Conservation (phyloP, 1,140 invertebrate genomes). For the Scaptomyza graminum region DNA sequence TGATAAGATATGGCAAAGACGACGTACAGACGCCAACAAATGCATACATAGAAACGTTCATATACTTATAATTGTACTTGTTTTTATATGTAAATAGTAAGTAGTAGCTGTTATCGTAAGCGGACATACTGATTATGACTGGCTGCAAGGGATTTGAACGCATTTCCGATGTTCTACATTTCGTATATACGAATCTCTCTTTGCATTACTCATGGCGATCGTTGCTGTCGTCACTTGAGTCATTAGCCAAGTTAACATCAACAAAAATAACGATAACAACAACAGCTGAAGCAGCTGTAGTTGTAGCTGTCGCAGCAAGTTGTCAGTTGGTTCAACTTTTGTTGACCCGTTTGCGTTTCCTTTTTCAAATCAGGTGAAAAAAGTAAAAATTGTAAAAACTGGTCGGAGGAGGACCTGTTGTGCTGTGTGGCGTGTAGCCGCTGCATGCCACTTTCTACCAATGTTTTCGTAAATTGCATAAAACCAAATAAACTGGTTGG, state of each 20-base stretch:
- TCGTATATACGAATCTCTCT: slow-evolving; percentile 13
- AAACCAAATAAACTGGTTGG: slow-evolving; percentile 56
- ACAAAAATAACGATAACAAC: background rate
- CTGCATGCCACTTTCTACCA: slow-evolving; percentile 65
- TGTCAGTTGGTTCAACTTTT: slow-evolving; percentile 36
- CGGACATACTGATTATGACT: slow-evolving; percentile 56
- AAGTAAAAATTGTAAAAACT: slow-evolving; percentile 64
- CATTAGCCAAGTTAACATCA: slow-evolving; percentile 39
- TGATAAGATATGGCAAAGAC: slow-evolving; percentile 68
- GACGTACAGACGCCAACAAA: slow-evolving; percentile 50
- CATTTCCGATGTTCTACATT: slow-evolving; percentile 57
- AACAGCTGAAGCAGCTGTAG: slow-evolving; percentile 9
- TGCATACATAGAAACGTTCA: background rate
- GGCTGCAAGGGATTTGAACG: slow-evolving; percentile 59
- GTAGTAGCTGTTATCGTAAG: slow-evolving; percentile 42
- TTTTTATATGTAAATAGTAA: background rate
- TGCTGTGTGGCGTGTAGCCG: slow-evolving; percentile 2
- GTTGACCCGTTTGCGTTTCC: slow-evolving; percentile 70
- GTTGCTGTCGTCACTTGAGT: slow-evolving; percentile 41
- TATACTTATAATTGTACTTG: background rate
- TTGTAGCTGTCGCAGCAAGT: slow-evolving; percentile 51
- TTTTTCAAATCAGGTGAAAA: slow-evolving; percentile 72
- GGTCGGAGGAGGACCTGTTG: slow-evolving; percentile 64
- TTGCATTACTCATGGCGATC: slow-evolving; percentile 57
- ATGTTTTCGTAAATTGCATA: slow-evolving; percentile 61